Percentiles rank a stretch among this genome's conserved stretches.
These are phyloP conservation scores for Salvelinus sp. DNA, from an alignment of 2,113 vertebrate genomes.

Conservation along the genomic window DNA sequence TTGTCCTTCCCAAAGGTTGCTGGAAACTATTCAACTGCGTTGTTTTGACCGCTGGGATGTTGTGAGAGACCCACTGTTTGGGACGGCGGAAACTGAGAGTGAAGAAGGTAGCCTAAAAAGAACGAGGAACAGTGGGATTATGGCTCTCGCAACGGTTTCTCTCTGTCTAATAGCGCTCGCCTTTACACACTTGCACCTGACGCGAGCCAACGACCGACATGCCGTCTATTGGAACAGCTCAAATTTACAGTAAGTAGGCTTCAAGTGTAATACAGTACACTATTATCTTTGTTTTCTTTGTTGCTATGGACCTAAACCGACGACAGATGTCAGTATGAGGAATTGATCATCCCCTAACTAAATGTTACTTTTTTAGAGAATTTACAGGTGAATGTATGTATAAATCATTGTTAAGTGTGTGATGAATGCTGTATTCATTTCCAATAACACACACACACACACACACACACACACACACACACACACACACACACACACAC, in stretches of 20 bases:
- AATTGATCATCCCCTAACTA: too few relatives aligned
- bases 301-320: conserved; percentile 33
- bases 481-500: too few relatives aligned
- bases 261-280: not conserved
- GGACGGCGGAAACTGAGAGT: conserved; percentile 48
- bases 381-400: too few relatives aligned
- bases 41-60: conserved; percentile 59
- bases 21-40: conserved; percentile 50
- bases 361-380: too few relatives aligned
- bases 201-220: conserved; percentile 78
- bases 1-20: conserved; percentile 23
- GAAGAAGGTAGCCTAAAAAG: conserved; percentile 30
- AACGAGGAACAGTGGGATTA: conserved; percentile 60
- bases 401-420: too few relatives aligned
- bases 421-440: too few relatives aligned
- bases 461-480: too few relatives aligned
- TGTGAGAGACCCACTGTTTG: conserved; percentile 50
- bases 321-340: too few relatives aligned
- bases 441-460: too few relatives aligned
- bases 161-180: conserved; percentile 68
- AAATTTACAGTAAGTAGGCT: conserved; percentile 82
- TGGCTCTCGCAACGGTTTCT: conserved; percentile 65
- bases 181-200: conserved; percentile 63
- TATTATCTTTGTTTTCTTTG: conserved; percentile 7
- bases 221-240: conserved; percentile 92